Evolutionary conservation across 2,113 vertebrate genomes (phyloP).

Genomic region (Damaliscus lunatus): DNA sequence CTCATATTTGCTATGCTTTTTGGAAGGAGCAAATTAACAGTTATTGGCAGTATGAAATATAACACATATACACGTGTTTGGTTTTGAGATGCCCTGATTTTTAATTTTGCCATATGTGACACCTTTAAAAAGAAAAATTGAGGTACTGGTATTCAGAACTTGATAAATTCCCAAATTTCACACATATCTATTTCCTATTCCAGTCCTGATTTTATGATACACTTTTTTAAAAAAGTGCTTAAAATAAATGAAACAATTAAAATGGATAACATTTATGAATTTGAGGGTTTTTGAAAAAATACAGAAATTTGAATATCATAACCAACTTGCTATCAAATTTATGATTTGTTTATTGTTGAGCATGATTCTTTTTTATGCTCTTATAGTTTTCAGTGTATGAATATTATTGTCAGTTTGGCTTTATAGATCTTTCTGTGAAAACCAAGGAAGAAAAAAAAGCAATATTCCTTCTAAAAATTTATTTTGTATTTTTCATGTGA

Average conservation of each 20-base stretch:
- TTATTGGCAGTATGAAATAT: not conserved
- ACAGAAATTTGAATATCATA: not conserved
- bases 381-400: not conserved
- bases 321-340: not conserved
- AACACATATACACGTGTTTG: not conserved
- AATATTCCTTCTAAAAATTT: not conserved
- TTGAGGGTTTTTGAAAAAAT: not conserved
- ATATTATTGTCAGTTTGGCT: not conserved
- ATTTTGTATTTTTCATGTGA: conserved; percentile 6
- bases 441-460: not conserved
- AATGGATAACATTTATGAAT: not conserved
- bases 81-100: not conserved
- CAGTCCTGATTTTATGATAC: not conserved
- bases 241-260: not conserved
- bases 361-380: not conserved
- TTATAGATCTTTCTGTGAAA: not conserved
- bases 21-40: not conserved
- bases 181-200: not conserved
- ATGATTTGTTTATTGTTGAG: not conserved
- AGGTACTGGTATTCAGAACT: not conserved
- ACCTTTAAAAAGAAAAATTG: conserved; percentile 8
- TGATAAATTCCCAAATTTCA: not conserved
- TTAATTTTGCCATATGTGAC: not conserved
- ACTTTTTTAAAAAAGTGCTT: not conserved
- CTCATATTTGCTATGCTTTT: not conserved